Conservation (phyloP, 2,113 vertebrate genomes). For the Oostethus manadensis region DNA sequence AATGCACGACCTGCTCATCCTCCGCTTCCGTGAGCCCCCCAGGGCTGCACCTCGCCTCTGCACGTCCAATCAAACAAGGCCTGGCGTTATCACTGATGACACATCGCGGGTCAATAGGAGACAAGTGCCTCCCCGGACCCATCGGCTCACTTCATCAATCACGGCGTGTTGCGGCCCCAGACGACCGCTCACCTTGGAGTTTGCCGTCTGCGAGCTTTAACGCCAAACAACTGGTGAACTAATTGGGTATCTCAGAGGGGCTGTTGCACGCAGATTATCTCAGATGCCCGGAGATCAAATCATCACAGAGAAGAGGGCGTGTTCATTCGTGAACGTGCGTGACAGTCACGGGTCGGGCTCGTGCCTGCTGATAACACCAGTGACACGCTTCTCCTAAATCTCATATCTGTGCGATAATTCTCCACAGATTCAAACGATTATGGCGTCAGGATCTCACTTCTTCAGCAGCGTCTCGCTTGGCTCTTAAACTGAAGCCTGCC, state of each 20-base stretch:
- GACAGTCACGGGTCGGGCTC: neutral
- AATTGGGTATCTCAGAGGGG: slow-evolving; percentile 1
- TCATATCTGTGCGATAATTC: neutral
- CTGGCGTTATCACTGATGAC: slow-evolving; percentile 66
- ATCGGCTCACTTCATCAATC: slow-evolving; percentile 62
- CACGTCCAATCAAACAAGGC: slow-evolving; percentile 53
- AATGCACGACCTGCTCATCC: no score
- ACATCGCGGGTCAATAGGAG: slow-evolving; percentile 63
- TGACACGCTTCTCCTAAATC: neutral
- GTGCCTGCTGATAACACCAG: neutral
- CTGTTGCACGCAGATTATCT: slow-evolving; percentile 17
- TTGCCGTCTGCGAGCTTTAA: slow-evolving; percentile 15
- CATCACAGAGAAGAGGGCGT: slow-evolving; percentile 1
- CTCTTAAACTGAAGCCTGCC: no score
- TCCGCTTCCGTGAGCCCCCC: no score
- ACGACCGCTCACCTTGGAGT: slow-evolving; percentile 47
- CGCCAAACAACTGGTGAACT: neutral
- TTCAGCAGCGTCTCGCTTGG: no score
- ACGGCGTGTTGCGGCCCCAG: slow-evolving; percentile 22
- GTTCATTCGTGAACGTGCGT: neutral
- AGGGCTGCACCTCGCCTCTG: slow-evolving; percentile 18
- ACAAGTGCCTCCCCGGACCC: slow-evolving; percentile 57
- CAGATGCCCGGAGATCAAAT: slow-evolving; percentile 25
- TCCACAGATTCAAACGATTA: neutral
- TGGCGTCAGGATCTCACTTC: neutral